phyloP scores from a whole-genome alignment of 2,113 vertebrate species.

The Malaclemys terrapin region DNA sequence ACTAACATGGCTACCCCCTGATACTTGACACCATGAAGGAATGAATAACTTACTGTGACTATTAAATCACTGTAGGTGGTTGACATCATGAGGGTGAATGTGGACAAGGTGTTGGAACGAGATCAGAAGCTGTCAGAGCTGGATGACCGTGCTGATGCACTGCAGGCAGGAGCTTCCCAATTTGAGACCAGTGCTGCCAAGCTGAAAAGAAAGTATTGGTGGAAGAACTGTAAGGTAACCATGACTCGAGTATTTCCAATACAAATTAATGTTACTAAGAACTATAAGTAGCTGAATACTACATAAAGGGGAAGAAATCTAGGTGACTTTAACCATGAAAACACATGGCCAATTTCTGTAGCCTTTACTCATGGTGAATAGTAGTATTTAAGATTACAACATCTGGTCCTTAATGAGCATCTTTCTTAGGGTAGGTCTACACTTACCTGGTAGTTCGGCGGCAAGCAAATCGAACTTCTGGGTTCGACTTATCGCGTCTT shows the following conservation, averaged over 20 bases:
- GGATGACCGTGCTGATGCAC: slow-evolving; percentile 93
- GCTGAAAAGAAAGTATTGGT: slow-evolving; percentile 87
- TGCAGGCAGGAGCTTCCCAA: slow-evolving; percentile 95
- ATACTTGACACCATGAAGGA: background rate
- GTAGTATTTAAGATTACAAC: background rate
- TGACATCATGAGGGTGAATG: slow-evolving; percentile 97
- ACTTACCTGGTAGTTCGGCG: too few species aligned
- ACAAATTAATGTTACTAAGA: background rate
- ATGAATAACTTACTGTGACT: background rate
- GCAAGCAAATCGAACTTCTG: too few species aligned
- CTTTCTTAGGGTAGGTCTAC: background rate
- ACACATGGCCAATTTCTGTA: background rate
- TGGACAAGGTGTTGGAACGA: slow-evolving; percentile 95
- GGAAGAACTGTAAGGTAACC: slow-evolving; percentile 88
- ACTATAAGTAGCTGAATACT: background rate
- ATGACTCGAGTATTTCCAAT: background rate
- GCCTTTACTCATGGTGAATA: background rate
- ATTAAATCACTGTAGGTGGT: slow-evolving; percentile 84
- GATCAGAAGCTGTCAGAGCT: slow-evolving; percentile 95
- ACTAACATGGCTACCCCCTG: too few species aligned
- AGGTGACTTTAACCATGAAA: background rate
- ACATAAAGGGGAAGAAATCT: background rate
- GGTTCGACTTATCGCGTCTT: too few species aligned
- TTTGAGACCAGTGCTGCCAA: slow-evolving; percentile 94
- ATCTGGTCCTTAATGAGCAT: background rate